These are phyloP conservation scores for Phyllostomus hastatus DNA, from an alignment of 2,113 vertebrate species.

Conservation along the genomic window DNA sequence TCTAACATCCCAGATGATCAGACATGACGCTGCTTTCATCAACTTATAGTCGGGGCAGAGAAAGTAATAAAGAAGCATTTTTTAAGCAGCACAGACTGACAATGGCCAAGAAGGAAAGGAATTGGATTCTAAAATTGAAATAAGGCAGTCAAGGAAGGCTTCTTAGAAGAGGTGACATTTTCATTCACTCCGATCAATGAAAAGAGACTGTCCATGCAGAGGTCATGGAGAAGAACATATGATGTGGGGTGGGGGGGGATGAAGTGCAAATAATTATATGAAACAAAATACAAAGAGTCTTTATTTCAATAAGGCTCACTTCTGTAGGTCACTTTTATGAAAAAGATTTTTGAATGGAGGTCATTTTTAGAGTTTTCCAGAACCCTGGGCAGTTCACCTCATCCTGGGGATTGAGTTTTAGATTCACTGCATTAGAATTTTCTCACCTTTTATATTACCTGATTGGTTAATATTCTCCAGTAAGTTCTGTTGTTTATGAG, in stretches of 20 bases:
- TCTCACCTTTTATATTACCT: not conserved
- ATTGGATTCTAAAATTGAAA: not conserved
- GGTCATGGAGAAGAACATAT: not conserved
- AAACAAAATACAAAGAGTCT: not conserved
- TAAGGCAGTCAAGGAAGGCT: not conserved
- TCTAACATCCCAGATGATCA: not conserved
- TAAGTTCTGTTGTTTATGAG: not conserved
- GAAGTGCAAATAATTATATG: not conserved
- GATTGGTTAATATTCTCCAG: not conserved
- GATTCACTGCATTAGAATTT: not conserved
- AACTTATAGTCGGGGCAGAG: not conserved
- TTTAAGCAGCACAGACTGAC: not conserved
- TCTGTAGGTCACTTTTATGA: not conserved
- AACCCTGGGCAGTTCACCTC: not conserved
- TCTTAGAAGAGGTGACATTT: not conserved
- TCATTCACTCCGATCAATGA: not conserved
- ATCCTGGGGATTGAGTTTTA: not conserved
- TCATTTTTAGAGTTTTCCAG: not conserved
- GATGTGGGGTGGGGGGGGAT: fast-evolving
- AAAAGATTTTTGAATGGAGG: not conserved
- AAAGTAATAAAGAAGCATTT: not conserved
- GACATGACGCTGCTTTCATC: not conserved
- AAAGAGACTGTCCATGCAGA: not conserved
- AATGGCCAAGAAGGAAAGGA: not conserved
- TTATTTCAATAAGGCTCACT: not conserved